Percentiles rank a stretch among this genome's conserved stretches.
phyloP scores from a whole-genome alignment of 2,797 vertebrate genomes.

The Tarsius wallacei region DNA sequence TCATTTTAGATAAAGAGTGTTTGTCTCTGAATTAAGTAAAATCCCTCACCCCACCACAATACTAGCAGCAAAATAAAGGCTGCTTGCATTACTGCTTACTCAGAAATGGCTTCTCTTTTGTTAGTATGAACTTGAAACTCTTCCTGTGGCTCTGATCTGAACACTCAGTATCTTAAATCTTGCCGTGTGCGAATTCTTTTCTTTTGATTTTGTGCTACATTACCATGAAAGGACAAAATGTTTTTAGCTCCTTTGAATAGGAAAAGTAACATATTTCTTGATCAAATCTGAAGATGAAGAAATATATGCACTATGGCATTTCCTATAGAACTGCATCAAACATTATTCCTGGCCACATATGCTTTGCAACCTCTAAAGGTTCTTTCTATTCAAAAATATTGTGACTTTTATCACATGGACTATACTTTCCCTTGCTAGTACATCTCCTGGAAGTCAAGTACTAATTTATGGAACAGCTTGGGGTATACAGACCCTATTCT shows the following conservation, averaged over 20 bases:
- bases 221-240: background rate
- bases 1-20: background rate
- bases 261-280: conserved; percentile 24
- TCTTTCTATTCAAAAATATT: background rate
- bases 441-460: background rate
- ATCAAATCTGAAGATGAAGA: conserved; percentile 26
- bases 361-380: conserved; percentile 16
- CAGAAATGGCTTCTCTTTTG: background rate
- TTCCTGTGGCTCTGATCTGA: background rate
- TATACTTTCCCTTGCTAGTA: background rate
- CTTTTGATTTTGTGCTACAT: background rate
- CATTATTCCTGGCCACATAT: background rate
- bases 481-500: background rate
- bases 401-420: background rate
- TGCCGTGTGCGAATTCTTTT: background rate
- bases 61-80: background rate
- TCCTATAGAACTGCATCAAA: background rate
- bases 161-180: background rate
- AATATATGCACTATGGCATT: background rate
- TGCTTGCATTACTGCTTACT: background rate
- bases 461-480: background rate
- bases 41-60: background rate
- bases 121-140: background rate
- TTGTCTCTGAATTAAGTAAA: background rate
- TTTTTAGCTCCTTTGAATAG: background rate